These are phyloP conservation scores for Pseudeuparius sepicola DNA, from an alignment of 2,888 invertebrate species.

Conservation along the genomic window DNA sequence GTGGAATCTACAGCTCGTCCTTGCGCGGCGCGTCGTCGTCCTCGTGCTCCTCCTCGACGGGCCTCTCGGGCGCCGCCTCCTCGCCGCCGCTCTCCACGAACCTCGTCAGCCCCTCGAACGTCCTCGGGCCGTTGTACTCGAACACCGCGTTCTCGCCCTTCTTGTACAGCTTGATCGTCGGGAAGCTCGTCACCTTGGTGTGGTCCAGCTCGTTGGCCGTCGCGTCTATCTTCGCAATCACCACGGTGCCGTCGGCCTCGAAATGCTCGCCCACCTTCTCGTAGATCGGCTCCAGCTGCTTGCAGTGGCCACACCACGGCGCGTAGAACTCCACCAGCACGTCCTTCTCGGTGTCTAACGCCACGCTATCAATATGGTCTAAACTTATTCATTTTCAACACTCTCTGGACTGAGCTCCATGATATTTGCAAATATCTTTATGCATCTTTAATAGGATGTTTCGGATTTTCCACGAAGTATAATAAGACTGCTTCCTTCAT, in stretches of 20 bases:
- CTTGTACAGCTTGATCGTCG: conserved; percentile 88
- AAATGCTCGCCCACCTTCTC: conserved; percentile 71
- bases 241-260: conserved; percentile 67
- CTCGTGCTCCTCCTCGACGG: conserved; percentile 50
- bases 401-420: no score
- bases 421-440: no score
- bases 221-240: conserved; percentile 98
- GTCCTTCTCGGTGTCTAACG: conserved; percentile 73
- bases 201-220: conserved; percentile 96
- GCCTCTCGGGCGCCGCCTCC: conserved; percentile 59
- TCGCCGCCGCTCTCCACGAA: conserved; percentile 89
- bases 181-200: conserved; percentile 90
- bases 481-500: no score
- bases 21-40: conserved; percentile 67
- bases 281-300: conserved; percentile 93
- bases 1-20: conserved; percentile 79
- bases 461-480: no score
- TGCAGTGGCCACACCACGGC: conserved; percentile 99
- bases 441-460: no score
- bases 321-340: conserved; percentile 99
- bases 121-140: conserved; percentile 93
- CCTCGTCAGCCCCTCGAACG: conserved; percentile 83
- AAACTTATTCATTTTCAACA: no score
- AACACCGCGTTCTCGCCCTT: conserved; percentile 82
- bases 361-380: conserved; percentile 94